Evolutionary conservation across 2,888 invertebrate species (phyloP).

Genomic region (Ormyrus rosae): DNA sequence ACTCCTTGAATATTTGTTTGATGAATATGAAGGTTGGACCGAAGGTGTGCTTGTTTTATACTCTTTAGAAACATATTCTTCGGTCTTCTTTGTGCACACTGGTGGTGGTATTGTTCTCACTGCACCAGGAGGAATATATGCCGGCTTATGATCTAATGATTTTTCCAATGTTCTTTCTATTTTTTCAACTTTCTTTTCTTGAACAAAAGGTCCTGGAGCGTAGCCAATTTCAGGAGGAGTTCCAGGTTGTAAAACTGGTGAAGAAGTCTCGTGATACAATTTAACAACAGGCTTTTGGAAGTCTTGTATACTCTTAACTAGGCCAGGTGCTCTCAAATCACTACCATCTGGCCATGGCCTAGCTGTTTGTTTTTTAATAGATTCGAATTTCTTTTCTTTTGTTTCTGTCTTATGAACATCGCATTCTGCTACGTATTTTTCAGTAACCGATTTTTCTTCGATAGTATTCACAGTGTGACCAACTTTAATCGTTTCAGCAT

Average conservation of each 20-base stretch:
- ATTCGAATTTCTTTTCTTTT: conserved; percentile 69
- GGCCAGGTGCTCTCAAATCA: conserved; percentile 76
- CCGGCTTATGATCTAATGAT: conserved; percentile 77
- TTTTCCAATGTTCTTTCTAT: conserved; percentile 79
- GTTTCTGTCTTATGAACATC: conserved; percentile 67
- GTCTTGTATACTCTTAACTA: conserved; percentile 74
- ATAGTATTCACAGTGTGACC: conserved; percentile 71
- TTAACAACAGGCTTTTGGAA: conserved; percentile 61
- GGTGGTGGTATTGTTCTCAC: conserved; percentile 79
- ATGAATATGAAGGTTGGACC: conserved; percentile 76
- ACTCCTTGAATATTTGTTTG: conserved; percentile 77
- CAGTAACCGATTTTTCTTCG: conserved; percentile 72
- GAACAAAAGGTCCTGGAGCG: conserved; percentile 77
- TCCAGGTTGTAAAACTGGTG: conserved; percentile 79
- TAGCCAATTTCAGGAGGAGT: conserved; percentile 82
- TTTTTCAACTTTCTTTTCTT: conserved; percentile 77
- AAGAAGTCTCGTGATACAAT: conserved; percentile 64
- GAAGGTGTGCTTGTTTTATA: conserved; percentile 72
- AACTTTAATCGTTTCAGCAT: conserved; percentile 74
- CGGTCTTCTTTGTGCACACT: conserved; percentile 61
- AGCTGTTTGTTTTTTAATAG: conserved; percentile 75
- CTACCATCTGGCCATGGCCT: conserved; percentile 77
- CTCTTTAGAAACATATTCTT: conserved; percentile 69
- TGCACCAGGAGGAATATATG: conserved; percentile 78
- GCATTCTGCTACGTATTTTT: conserved; percentile 69